Evolutionary conservation across 2,888 invertebrate species (phyloP).

Genomic region (Synergus umbraculus): DNA sequence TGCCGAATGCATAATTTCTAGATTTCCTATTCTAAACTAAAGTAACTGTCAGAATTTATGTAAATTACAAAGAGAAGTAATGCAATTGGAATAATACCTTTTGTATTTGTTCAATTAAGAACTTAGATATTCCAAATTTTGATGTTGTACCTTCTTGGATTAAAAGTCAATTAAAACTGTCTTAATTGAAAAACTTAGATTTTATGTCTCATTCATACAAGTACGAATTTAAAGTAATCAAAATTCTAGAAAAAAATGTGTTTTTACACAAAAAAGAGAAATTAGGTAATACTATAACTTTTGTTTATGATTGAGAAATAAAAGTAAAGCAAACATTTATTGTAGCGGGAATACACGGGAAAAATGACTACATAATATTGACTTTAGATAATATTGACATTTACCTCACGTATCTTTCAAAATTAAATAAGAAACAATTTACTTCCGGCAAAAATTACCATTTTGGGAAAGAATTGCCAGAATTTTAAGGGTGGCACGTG

Average conservation of each 20-base stretch:
- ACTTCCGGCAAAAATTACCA: background rate
- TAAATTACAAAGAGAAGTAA: background rate
- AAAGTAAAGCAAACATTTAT: too few species aligned
- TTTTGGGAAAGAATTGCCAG: background rate
- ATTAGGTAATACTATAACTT: too few species aligned
- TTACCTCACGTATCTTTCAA: background rate
- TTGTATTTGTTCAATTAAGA: background rate
- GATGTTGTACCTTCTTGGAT: background rate
- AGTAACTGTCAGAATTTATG: constrained; percentile 9
- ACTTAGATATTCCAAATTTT: background rate
- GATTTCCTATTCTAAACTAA: constrained; percentile 19
- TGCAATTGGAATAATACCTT: background rate
- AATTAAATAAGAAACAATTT: background rate
- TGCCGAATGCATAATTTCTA: constrained; percentile 28
- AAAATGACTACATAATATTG: too few species aligned
- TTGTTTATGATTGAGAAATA: too few species aligned
- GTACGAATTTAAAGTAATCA: background rate
- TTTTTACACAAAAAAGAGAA: too few species aligned
- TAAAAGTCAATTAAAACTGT: background rate
- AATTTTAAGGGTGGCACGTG: background rate
- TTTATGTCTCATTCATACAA: background rate
- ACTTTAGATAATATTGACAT: too few species aligned
- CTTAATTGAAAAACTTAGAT: background rate
- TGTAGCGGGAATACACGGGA: too few species aligned
- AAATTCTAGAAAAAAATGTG: background rate